Conservation (phyloP, 2,797 vertebrate genomes). For the Pangasius djambal region DNA sequence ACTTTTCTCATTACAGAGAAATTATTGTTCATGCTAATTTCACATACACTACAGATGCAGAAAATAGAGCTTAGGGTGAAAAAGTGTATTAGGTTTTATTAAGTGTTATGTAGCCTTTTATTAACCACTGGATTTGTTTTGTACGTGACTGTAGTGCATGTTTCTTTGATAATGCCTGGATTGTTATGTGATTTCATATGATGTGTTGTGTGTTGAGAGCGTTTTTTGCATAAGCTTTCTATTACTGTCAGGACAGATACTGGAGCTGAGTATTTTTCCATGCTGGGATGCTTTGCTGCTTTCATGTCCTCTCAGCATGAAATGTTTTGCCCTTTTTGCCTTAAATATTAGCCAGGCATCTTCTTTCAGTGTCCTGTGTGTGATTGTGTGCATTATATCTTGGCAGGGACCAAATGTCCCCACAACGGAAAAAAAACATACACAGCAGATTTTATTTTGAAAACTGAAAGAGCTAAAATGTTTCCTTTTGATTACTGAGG, state of each 20-base stretch:
- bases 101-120: not conserved
- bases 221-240: not conserved
- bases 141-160: too few species aligned
- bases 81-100: not conserved
- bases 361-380: constrained; percentile 57
- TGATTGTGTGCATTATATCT: not conserved
- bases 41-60: not conserved
- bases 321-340: constrained; percentile 61
- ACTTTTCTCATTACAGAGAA: not conserved
- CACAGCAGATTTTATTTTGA: not conserved
- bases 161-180: not conserved
- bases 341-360: constrained; percentile 60
- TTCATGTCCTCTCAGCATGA: constrained; percentile 46
- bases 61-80: not conserved
- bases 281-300: constrained; percentile 22
- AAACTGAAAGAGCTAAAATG: not conserved
- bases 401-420: not conserved
- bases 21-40: not conserved
- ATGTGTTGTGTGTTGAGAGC: not conserved
- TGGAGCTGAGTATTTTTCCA: constrained; percentile 11
- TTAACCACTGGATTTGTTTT: not conserved
- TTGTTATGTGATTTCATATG: not conserved
- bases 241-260: not conserved
- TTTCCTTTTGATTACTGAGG: not conserved
- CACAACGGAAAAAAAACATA: not conserved